Base-by-base conservation (phyloP, 1,140 invertebrate species). In the Euura saliciscinereae region DNA sequence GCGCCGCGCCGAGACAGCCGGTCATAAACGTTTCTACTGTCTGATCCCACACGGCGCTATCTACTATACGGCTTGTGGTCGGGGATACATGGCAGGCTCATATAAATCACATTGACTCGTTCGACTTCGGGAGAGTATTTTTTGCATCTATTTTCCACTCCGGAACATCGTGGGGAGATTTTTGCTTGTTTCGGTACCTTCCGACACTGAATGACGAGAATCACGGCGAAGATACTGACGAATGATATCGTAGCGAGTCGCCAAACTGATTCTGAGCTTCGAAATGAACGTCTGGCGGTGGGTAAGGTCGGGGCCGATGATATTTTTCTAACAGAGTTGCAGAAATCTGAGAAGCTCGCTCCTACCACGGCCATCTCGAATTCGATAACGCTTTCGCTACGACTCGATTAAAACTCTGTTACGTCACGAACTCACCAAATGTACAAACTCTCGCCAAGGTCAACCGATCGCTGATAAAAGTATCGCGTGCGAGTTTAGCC, bases 221-320 rank as follows among this genome's bases (percentile, higher is more conserved):
- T 28, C 28, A 28, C 28, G 28, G 28, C 0, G 28, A 28, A 28
- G 28, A 28, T 28, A 28, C 28, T 28, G 28, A 28, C 28, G 28
- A 28, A 28, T 28, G 28, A 28, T 28, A 28, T 28, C 28, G 28
- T 28, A 28, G 28, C 28, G 28, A 28, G 0, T 28, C 1, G 28
- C 28, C 28, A 28, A 28, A 28, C 28, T 28, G 51, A 59, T 8
- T 59, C 51, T 59, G 51, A n/a, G 51, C 3, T n/a, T 3, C 51
- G 51, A 59, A 28, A 28, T 28, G 28, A 28, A 28, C 28, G 28
- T 28, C 28, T 59, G 10, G 51, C 51, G 2, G 51, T 59, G 13
- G 51, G 51, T 59, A 59, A 59, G 51, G 51, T 59, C 51, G 51
- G 51, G 51, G 51, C 51, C 51, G 51, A 59, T 59, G 51, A 59